Evolutionary conservation across 2,113 vertebrate genomes (phyloP).

Genomic region (Rallus limicola): DNA sequence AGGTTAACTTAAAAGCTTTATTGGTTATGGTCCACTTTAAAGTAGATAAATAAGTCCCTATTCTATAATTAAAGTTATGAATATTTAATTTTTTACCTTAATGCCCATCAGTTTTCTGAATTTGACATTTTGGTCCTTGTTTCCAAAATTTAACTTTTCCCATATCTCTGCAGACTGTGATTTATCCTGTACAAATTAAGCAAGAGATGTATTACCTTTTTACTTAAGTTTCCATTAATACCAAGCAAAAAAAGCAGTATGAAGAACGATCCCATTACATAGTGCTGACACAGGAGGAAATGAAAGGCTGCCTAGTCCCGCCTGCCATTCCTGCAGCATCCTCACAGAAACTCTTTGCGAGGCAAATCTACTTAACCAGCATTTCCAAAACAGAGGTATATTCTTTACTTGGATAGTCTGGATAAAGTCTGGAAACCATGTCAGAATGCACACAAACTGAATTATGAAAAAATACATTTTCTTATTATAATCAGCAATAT

Average conservation of each 20-base stretch:
- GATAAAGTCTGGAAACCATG: background rate
- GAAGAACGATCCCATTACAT: background rate
- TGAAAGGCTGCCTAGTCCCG: background rate
- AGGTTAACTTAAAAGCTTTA: background rate
- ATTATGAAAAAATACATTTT: accelerated
- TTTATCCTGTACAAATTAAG: slow-evolving; percentile 84
- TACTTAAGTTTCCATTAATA: accelerated
- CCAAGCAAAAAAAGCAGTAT: background rate
- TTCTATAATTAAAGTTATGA: background rate
- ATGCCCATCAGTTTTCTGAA: slow-evolving; percentile 99
- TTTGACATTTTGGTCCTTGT: slow-evolving; percentile 99
- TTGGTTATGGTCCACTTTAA: background rate
- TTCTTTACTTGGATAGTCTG: background rate
- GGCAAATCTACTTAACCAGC: accelerated
- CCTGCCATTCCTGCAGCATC: background rate
- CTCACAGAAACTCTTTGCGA: background rate
- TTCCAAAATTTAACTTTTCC: slow-evolving; percentile 98
- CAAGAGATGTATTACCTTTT: background rate
- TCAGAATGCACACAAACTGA: background rate
- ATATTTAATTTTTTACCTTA: slow-evolving; percentile 80
- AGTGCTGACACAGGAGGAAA: background rate
- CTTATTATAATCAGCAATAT: background rate
- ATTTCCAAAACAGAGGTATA: accelerated
- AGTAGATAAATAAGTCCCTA: background rate
- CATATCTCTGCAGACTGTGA: slow-evolving; percentile 97